Evolutionary conservation across 2,888 invertebrate species (phyloP).

Genomic region (Phaonia tiefii): DNA sequence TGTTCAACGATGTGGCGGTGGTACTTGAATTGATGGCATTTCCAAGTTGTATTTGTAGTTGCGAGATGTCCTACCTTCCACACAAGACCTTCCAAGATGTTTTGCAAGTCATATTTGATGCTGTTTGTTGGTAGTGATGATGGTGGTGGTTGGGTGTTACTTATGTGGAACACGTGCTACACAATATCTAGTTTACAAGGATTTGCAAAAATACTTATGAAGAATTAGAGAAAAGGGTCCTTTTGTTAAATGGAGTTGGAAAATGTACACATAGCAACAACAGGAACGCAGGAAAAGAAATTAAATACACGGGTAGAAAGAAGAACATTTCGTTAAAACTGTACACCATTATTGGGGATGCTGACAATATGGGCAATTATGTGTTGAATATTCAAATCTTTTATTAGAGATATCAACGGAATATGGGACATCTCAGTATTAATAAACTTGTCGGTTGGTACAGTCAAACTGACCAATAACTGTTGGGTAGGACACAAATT

Average conservation of each 20-base stretch:
- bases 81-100: slow-evolving; percentile 2
- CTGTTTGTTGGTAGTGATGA: slow-evolving; percentile 14
- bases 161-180: slow-evolving; percentile 61
- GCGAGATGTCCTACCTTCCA: neutral
- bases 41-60: slow-evolving; percentile 4
- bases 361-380: no score
- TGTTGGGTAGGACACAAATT: no score
- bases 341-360: neutral
- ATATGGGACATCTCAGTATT: no score
- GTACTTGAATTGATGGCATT: slow-evolving; percentile 62
- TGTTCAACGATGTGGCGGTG: slow-evolving; percentile 61
- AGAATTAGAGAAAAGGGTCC: slow-evolving; percentile 14
- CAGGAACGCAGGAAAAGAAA: neutral
- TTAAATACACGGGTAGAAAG: neutral
- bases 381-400: no score
- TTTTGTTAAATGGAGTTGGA: neutral
- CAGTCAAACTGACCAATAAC: no score
- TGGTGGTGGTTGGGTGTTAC: slow-evolving; percentile 55
- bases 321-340: neutral
- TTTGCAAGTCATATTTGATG: neutral
- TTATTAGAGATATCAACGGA: no score
- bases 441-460: no score
- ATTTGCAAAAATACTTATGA: slow-evolving; percentile 31
- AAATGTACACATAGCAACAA: slow-evolving; percentile 52
- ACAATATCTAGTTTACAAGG: slow-evolving; percentile 43